Evolutionary conservation across 2,113 vertebrate species (phyloP).

Genomic region (Burhinus bistriatus): DNA sequence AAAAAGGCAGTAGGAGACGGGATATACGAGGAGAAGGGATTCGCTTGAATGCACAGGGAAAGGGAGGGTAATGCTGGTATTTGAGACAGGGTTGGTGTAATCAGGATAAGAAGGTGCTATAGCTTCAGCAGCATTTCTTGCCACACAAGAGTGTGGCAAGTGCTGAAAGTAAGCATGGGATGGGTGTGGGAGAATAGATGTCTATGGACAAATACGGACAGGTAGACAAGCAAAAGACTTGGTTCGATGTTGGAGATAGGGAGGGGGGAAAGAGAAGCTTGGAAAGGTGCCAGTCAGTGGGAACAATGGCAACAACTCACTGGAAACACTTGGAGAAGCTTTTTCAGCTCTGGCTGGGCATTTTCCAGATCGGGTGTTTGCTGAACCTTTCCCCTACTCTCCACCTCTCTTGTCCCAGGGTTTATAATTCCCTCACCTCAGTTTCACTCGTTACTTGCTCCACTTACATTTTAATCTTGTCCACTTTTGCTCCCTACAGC

Average conservation of each 20-base stretch:
- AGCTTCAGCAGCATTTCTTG: neutral
- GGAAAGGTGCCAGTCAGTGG: neutral
- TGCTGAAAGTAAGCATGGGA: neutral
- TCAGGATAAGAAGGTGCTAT: neutral
- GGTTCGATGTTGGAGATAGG: neutral
- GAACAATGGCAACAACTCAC: neutral
- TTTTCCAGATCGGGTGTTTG: neutral
- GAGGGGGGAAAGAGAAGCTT: neutral
- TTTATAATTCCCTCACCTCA: neutral
- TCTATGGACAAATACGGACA: neutral
- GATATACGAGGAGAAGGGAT: neutral
- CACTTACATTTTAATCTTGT: neutral
- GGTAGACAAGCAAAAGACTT: neutral
- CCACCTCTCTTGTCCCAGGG: neutral
- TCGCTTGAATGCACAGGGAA: fast-evolving
- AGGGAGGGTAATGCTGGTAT: neutral
- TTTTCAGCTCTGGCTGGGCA: neutral
- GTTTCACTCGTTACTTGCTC: neutral
- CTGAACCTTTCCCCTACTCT: neutral
- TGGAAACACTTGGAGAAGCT: neutral
- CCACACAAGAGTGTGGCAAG: neutral
- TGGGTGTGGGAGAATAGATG: neutral
- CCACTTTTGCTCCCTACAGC: neutral
- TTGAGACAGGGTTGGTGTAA: neutral
- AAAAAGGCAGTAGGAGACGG: neutral